Evolutionary conservation across 2,113 vertebrate genomes (phyloP).

Genomic region (Motacilla alba): DNA sequence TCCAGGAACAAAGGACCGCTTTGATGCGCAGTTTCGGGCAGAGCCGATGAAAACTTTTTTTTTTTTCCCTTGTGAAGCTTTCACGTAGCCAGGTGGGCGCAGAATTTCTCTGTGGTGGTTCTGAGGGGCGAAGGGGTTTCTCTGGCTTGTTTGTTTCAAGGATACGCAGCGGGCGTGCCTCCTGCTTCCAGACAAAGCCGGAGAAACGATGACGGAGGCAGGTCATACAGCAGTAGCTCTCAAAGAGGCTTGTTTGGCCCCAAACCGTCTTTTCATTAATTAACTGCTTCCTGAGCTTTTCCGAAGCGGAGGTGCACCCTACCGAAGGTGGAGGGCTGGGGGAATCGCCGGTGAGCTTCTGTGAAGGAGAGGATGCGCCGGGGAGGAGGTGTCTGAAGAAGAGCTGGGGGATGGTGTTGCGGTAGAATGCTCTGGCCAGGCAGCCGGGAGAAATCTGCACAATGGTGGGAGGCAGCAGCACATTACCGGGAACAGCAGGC

Average conservation of each 20-base stretch:
- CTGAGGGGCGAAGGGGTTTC: not conserved
- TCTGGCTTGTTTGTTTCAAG: not conserved
- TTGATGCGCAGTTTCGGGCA: not conserved
- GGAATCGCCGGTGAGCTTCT: not conserved
- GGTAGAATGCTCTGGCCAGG: not conserved
- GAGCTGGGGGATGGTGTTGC: constrained; percentile 33
- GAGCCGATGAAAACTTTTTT: not conserved
- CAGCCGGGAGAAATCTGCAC: not conserved
- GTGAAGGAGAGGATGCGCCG: not conserved
- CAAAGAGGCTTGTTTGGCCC: not conserved
- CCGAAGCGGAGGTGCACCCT: not conserved
- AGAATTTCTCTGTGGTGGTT: not conserved
- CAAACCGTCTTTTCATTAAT: not conserved
- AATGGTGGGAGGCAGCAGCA: constrained; percentile 12
- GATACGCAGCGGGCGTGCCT: constrained; percentile 13
- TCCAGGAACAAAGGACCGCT: constrained; percentile 32
- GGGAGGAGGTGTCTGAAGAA: not conserved
- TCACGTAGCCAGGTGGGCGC: not conserved
- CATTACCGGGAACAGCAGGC: not conserved
- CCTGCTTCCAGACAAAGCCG: constrained; percentile 43
- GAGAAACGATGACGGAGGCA: not conserved
- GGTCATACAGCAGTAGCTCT: not conserved
- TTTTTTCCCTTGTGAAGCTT: not conserved
- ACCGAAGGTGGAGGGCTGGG: not conserved
- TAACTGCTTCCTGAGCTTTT: not conserved